Conservation (phyloP, 1,140 invertebrate species). For the Cheumatopsyche charites region DNA sequence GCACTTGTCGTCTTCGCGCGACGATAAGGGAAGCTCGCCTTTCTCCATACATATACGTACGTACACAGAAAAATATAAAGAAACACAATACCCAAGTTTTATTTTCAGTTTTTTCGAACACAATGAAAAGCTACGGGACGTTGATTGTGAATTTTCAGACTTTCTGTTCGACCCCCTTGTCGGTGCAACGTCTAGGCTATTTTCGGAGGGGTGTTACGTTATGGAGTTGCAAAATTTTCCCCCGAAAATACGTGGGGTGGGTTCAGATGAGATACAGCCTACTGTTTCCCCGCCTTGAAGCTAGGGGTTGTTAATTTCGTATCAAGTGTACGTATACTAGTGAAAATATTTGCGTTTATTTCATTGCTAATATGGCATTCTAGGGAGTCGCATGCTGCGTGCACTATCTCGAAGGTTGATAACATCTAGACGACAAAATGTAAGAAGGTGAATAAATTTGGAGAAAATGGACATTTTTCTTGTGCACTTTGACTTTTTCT, state of each 20-base stretch:
- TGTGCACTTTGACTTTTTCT: neutral
- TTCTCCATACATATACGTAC: too few species aligned
- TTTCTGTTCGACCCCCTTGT: neutral
- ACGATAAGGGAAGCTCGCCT: conserved; percentile 8
- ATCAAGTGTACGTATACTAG: neutral
- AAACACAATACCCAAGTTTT: neutral
- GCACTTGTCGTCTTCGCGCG: neutral
- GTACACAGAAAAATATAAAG: neutral
- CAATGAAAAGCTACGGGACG: conserved; percentile 21
- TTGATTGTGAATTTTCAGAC: conserved; percentile 33
- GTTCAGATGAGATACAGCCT: conserved; percentile 36
- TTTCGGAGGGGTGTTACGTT: conserved; percentile 3
- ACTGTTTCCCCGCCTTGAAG: neutral
- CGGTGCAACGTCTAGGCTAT: too few species aligned
- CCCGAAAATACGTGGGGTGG: conserved; percentile 39
- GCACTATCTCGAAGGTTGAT: too few species aligned
- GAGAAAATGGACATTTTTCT: neutral
- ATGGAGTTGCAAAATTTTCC: conserved; percentile 39
- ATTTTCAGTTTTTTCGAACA: neutral
- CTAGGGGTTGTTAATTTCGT: conserved; percentile 16
- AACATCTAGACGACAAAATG: too few species aligned
- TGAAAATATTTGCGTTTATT: neutral
- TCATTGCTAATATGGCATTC: too few species aligned
- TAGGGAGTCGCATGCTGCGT: too few species aligned
- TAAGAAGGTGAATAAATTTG: neutral